A percentile compares a stretch with the other conserved stretches of the same genome.
phyloP scores from a whole-genome alignment of 1,140 invertebrate genomes.

The Hetaerina americana region DNA sequence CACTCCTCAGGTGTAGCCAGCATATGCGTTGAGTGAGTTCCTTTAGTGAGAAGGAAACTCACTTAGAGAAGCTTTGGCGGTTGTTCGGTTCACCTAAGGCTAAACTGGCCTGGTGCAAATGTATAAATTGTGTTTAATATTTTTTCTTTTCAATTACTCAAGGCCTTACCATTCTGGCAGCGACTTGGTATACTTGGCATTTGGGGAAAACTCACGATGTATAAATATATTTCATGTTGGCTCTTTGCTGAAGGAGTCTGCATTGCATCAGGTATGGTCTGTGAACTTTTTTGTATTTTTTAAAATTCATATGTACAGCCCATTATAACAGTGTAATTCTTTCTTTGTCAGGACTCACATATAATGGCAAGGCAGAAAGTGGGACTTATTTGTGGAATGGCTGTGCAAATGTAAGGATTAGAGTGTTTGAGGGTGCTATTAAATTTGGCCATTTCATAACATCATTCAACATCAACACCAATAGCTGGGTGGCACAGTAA shows the following conservation, averaged over 20 bases:
- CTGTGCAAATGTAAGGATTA: constrained; percentile 70
- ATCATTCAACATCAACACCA: constrained; percentile 89
- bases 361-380: constrained; percentile 52
- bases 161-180: constrained; percentile 44
- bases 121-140: not conserved
- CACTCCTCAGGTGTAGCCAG: no score
- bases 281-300: constrained; percentile 19
- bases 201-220: constrained; percentile 71
- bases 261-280: constrained; percentile 47
- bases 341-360: constrained; percentile 53
- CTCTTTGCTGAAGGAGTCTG: constrained; percentile 70
- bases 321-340: constrained; percentile 4
- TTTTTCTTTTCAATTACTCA: constrained; percentile 10
- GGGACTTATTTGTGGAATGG: constrained; percentile 58
- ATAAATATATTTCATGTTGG: constrained; percentile 89
- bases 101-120: no score
- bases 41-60: no score
- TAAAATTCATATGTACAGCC: constrained; percentile 12
- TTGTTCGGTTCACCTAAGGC: no score
- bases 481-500: constrained; percentile 77
- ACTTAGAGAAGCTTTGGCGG: no score
- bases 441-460: constrained; percentile 73
- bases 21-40: no score
- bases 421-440: constrained; percentile 59
- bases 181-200: constrained; percentile 55